Evolutionary conservation across 2,797 vertebrate species (phyloP).

Genomic region (Scolopax bukidnonensis): DNA sequence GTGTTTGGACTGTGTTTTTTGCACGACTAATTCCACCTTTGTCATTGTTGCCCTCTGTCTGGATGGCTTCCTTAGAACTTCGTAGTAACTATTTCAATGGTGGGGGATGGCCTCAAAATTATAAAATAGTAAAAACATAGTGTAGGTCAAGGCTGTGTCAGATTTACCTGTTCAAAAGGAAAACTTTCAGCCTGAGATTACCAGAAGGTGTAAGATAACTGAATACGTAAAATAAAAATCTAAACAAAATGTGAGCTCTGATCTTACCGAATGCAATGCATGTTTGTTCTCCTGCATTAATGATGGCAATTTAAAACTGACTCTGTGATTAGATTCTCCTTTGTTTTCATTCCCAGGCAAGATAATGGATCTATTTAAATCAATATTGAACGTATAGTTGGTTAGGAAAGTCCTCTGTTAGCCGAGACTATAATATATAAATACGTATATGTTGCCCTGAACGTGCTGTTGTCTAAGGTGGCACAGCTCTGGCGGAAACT

Average conservation of each 20-base stretch:
- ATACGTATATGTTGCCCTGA: rapidly evolving
- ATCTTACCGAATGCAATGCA: neutral
- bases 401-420: neutral
- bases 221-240: neutral
- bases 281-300: neutral
- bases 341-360: neutral
- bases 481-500: neutral
- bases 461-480: rapidly evolving
- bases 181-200: neutral
- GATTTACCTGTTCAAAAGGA: neutral
- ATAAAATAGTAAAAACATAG: neutral
- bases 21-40: neutral
- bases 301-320: neutral
- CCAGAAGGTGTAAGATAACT: neutral
- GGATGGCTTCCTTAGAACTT: neutral
- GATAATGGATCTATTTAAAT: neutral
- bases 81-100: rapidly evolving
- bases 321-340: neutral
- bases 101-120: neutral
- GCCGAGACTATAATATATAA: rapidly evolving
- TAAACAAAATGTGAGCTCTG: neutral
- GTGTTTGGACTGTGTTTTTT: neutral
- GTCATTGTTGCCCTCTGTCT: neutral
- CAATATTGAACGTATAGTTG: neutral
- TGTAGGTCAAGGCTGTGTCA: neutral